A percentile compares a stretch with the other conserved stretches of the same genome.
These are phyloP conservation scores for Eupleurogrammus muticus DNA, from an alignment of 2,797 vertebrate genomes.

Conservation along the genomic window DNA sequence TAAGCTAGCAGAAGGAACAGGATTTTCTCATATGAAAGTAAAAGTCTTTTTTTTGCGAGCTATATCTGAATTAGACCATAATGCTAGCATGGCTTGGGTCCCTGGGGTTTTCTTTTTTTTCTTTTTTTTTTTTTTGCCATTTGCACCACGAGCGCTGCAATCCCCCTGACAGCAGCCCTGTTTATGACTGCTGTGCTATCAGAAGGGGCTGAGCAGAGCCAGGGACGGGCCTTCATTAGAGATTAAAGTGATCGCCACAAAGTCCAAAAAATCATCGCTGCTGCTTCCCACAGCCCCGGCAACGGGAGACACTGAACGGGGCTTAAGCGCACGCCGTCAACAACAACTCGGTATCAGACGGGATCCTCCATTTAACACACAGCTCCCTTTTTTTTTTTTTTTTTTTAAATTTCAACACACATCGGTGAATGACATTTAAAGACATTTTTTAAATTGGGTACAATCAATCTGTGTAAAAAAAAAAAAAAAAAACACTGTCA, in stretches of 20 bases:
- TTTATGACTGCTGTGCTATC: slow-evolving; percentile 76
- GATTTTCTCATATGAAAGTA: slow-evolving; percentile 57
- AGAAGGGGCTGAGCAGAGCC: slow-evolving; percentile 70
- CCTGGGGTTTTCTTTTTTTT: slow-evolving; percentile 70
- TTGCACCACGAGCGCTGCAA: slow-evolving; percentile 75
- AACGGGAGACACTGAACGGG: slow-evolving; percentile 66
- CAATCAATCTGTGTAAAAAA: slow-evolving; percentile 48
- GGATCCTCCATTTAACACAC: slow-evolving; percentile 67
- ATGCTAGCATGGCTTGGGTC: slow-evolving; percentile 70
- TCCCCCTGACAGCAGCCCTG: slow-evolving; percentile 80
- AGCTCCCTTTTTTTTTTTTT: slow-evolving; percentile 33
- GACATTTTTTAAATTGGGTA: slow-evolving; percentile 61
- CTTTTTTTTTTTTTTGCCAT: slow-evolving; percentile 56
- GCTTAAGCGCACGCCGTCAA: slow-evolving; percentile 69
- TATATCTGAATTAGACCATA: slow-evolving; percentile 74
- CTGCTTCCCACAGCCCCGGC: slow-evolving; percentile 66
- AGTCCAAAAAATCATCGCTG: slow-evolving; percentile 77
- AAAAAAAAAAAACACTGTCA: slow-evolving; percentile 8
- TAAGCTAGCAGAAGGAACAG: slow-evolving; percentile 41
- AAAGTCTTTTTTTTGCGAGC: slow-evolving; percentile 55
- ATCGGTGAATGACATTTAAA: slow-evolving; percentile 60
- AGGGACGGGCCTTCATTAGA: slow-evolving; percentile 81
- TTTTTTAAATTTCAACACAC: slow-evolving; percentile 61
- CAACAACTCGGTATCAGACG: slow-evolving; percentile 69
- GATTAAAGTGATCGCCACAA: slow-evolving; percentile 82